Percentiles rank a stretch among this genome's conserved stretches.
Evolutionary conservation across 2,888 invertebrate species (phyloP).

Genomic region (Pachydiplax longipennis): DNA sequence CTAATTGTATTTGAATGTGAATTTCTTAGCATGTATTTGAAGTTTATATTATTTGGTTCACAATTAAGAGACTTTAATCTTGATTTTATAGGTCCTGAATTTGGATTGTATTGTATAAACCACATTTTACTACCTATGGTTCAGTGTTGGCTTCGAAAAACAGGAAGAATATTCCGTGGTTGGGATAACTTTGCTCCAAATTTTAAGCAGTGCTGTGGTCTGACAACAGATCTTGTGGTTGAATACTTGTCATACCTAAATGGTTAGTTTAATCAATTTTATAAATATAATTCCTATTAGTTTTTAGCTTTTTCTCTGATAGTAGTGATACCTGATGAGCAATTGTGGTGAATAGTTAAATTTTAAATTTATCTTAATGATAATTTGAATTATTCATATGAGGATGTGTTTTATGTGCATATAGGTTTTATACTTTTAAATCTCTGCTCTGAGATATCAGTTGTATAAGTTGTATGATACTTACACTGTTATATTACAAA

Average conservation of each 20-base stretch:
- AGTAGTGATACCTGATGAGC: not conserved
- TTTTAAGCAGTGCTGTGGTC: slow-evolving; percentile 93
- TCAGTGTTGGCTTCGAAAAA: slow-evolving; percentile 88
- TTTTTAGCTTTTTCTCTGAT: not conserved
- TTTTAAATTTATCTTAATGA: no score
- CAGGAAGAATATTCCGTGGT: slow-evolving; percentile 67
- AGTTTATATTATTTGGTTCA: no score
- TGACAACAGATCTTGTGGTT: slow-evolving; percentile 90
- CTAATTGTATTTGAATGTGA: no score
- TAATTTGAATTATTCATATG: no score
- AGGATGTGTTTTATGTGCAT: no score
- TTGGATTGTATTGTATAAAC: slow-evolving; percentile 91
- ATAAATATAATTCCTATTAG: not conserved
- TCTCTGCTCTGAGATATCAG: no score
- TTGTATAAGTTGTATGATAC: no score
- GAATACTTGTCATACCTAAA: slow-evolving; percentile 81
- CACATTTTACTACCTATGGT: slow-evolving; percentile 90
- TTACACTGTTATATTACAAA: no score
- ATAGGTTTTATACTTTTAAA: no score
- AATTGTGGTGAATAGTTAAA: no score
- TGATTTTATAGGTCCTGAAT: slow-evolving; percentile 74
- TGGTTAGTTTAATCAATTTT: slow-evolving; percentile 64
- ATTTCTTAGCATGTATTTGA: no score
- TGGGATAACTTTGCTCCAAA: slow-evolving; percentile 84
- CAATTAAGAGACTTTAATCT: not conserved